Evolutionary conservation across 2,797 vertebrate species (phyloP), one percentile per base, ranked within the genome.

Genomic region (Acanthurus tractus): DNA sequence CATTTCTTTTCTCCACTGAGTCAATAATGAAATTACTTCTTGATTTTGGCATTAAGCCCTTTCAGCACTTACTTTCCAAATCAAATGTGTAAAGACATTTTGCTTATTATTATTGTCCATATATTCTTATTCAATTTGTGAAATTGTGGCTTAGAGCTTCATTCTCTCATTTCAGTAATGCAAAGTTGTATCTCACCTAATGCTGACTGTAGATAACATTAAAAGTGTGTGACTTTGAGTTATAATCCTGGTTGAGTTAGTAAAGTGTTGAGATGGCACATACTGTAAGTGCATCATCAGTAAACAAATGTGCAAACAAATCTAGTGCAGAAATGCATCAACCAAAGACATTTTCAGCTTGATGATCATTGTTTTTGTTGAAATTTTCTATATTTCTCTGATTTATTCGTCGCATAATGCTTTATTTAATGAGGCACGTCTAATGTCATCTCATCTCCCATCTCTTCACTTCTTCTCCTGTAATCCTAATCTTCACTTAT

Each of bases 1-100:
- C 50, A 34, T 49, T 65, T 23, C 54, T 50, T 66, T 49, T 11
- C n/a, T 29, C 15, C 29, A 49, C 22, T 20, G 17, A 78, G 3
- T 74, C 65, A 69, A 71, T 82, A 74, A 81, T 69, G 6, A 73
- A 87, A 87, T 85, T 12, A 74, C 74, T 74, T 58, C 22, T 22
- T 63, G 56, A 76, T 56, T 25, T 83, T 88, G 72, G 79, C 64
- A 66, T 38, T 64, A 74, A 81, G 83, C 63, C 55, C 54, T 69
- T 55, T 40, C 63, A 73, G 63, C 57, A 46, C n/a, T 83, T 42
- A 64, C 50, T 74, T 70, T 67, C 70, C 64, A 50, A 54, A 82
- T 61, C 34, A 78, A 85, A 45, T 10, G 46, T 61, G n/a, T 76
- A 82, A 72, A 59, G 1, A 17, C 25, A 54, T 76, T 65, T 73